Percentiles rank a stretch among this genome's conserved stretches.
phyloP scores from a whole-genome alignment of 2,797 vertebrate genomes.

The Vireo griseus region DNA sequence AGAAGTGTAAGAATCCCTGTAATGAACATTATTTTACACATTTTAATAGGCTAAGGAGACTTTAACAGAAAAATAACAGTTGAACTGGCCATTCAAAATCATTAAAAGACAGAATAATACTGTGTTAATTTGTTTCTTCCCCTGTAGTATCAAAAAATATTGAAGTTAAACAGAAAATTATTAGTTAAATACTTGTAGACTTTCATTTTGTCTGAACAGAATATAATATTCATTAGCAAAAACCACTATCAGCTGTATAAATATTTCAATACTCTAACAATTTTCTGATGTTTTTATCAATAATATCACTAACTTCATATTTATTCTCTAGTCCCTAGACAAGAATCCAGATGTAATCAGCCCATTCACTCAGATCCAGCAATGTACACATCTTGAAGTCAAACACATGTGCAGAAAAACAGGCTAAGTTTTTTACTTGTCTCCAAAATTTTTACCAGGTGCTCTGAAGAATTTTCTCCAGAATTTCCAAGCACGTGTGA shows the following conservation, averaged over 20 bases:
- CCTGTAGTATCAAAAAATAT: neutral
- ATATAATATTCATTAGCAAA: neutral
- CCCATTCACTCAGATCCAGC: neutral
- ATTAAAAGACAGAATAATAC: neutral
- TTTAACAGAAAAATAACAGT: neutral
- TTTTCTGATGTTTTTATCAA: neutral
- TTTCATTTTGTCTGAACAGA: neutral
- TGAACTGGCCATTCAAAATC: neutral
- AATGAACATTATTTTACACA: neutral
- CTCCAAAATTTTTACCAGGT: neutral
- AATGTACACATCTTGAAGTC: neutral
- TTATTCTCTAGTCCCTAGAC: neutral
- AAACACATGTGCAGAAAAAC: neutral
- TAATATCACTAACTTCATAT: neutral
- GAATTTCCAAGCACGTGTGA: slow-evolving; percentile 44
- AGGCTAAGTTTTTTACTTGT: neutral
- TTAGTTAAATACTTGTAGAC: neutral
- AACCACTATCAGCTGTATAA: neutral
- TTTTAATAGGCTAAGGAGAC: neutral
- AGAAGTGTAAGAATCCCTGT: neutral
- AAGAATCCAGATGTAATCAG: neutral
- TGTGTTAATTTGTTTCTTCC: neutral
- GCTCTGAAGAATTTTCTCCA: neutral
- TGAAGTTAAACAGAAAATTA: neutral
- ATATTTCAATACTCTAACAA: neutral